phyloP scores from a whole-genome alignment of 1,140 invertebrate species.

The Armadillidium nasatum region DNA sequence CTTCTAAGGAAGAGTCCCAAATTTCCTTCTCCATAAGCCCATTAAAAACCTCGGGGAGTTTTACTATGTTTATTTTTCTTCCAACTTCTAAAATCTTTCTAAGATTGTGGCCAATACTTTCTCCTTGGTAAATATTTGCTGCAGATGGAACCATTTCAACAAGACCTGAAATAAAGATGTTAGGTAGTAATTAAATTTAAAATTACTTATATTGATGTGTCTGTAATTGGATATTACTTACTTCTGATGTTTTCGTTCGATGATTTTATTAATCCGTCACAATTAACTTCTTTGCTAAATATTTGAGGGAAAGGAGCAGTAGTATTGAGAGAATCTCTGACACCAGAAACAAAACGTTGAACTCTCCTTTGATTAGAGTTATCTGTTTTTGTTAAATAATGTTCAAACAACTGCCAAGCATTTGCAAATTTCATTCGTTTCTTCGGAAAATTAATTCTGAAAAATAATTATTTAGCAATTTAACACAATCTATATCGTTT shows the following conservation, averaged over 20 bases:
- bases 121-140: not conserved
- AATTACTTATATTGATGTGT: too few species aligned
- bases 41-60: not conserved
- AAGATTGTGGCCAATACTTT: not conserved
- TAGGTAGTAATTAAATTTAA: not conserved
- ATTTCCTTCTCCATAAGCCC: not conserved
- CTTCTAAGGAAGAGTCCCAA: not conserved
- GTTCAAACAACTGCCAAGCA: not conserved
- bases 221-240: too few species aligned
- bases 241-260: not conserved
- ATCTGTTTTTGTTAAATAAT: not conserved
- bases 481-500: too few species aligned
- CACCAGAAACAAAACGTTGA: not conserved
- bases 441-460: too few species aligned
- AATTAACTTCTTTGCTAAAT: not conserved
- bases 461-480: too few species aligned
- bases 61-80: not conserved
- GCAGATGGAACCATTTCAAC: not conserved
- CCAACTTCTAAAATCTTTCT: not conserved
- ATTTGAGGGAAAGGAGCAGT: not conserved
- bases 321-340: not conserved
- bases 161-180: not conserved
- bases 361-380: not conserved
- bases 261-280: not conserved
- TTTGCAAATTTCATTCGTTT: not conserved